Base-by-base conservation (phyloP, 1,140 invertebrate genomes). In the Spodoptera litura region DNA sequence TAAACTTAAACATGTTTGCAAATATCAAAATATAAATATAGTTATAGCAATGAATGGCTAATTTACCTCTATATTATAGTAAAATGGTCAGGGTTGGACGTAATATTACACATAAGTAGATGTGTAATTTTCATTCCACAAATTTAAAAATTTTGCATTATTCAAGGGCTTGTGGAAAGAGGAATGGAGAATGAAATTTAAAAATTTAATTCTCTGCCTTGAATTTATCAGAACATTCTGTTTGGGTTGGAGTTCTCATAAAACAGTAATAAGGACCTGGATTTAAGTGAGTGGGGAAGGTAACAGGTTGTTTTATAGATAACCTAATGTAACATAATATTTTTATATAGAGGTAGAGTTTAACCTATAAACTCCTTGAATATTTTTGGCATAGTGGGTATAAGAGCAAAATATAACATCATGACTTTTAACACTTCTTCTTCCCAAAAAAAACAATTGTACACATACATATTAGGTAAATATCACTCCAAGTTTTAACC, bases 191-290 rank as follows among this genome's bases (percentile, higher is more conserved):
- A 55, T n/a, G 61, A 20, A 44, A 49, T 49, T 66, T 49, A 51
- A 64, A 64, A 64, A 44, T 64, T 64, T 11, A 49, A 66, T 25
- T 49, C 9, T 4, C 38, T 44, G 13, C 4, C 35, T 6, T 44
- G 25, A 61, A 61, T 61, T 61, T 61, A 66, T 66, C 62, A 66
- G 62, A 66, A 49, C 38, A 66, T 35, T 31, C 52, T n/a, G 20
- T 10, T 10, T 49, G 38, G 9, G 62, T 15, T 64, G 38, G 62
- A 66, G 25, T 25, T 15, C 15, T 49, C 38, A 38, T 66, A 20
- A 66, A 25, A 66, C 4, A 4, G 15, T 49, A 66, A 66, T 64
- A 25, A 66, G 20, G 62, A 20, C 10, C 10, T 20, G n/a, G 4
- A 49, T 20, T 66, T 66, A 20, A 44, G 38, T 49, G 8, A 49